Evolutionary conservation across 2,888 invertebrate species (phyloP).

Genomic region (Seira sanloemensis): DNA sequence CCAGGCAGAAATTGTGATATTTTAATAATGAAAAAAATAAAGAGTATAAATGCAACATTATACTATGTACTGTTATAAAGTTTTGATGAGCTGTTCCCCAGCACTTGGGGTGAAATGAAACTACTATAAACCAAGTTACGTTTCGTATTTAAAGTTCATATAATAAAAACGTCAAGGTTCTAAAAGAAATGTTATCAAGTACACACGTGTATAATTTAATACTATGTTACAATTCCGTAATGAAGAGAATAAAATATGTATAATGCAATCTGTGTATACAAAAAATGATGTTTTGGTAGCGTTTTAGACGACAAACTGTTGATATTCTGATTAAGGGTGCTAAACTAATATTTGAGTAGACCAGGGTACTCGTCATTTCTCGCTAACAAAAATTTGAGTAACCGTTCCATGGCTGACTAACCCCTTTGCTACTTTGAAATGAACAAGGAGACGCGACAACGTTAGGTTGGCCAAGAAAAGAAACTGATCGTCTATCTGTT

Average conservation of each 20-base stretch:
- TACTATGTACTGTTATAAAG: not conserved
- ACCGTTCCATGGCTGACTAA: not conserved
- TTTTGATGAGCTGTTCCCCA: slow-evolving; percentile 61
- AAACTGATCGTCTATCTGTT: not conserved
- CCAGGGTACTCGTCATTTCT: not conserved
- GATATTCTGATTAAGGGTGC: slow-evolving; percentile 4
- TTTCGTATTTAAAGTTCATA: no score
- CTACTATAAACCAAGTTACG: no score
- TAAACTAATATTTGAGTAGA: not conserved
- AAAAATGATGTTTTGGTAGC: not conserved
- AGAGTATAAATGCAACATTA: not conserved
- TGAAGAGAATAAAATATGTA: not conserved
- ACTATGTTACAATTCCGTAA: not conserved
- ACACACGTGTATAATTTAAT: not conserved
- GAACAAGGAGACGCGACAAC: no score
- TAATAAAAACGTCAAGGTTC: no score
- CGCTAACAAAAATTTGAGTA: not conserved
- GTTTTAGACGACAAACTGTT: not conserved
- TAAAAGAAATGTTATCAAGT: no score
- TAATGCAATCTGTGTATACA: not conserved
- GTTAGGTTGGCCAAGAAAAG: not conserved
- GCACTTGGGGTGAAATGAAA: slow-evolving; percentile 41
- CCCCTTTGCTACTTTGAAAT: no score
- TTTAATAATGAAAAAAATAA: slow-evolving; percentile 55
- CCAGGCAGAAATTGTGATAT: slow-evolving; percentile 66